These are phyloP conservation scores for Tokudaia tokunoshimensis DNA, from an alignment of 2,797 vertebrate genomes.

Conservation along the genomic window DNA sequence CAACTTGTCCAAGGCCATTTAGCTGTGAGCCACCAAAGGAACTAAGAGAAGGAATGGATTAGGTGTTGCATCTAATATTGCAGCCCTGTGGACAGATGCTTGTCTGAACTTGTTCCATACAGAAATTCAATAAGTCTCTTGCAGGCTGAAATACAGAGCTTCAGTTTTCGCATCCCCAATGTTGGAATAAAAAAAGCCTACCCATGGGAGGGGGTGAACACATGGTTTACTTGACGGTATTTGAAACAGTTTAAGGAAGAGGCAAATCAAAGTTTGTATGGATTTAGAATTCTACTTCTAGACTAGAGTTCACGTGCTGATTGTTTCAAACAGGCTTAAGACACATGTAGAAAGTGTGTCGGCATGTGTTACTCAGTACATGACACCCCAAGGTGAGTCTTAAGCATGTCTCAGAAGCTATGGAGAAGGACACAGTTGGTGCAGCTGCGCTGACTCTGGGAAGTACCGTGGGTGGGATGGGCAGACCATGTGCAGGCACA, in stretches of 20 bases:
- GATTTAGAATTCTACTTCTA: background rate
- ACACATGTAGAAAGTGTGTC: background rate
- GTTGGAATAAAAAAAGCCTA: background rate
- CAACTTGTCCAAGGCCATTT: conserved; percentile 31
- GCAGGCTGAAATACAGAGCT: background rate
- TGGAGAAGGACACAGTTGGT: background rate
- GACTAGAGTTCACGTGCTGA: background rate
- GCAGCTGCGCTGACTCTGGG: background rate
- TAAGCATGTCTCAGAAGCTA: background rate
- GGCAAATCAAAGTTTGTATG: background rate
- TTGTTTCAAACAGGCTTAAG: conserved; percentile 23
- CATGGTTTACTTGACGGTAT: background rate
- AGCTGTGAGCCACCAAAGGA: background rate
- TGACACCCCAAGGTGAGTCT: background rate
- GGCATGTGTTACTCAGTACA: background rate
- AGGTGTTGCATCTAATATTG: background rate
- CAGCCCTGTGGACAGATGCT: background rate
- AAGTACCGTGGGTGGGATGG: background rate
- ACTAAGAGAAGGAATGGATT: background rate
- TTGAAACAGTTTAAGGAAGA: conserved; percentile 10
- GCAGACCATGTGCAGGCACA: background rate
- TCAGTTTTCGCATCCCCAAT: conserved; percentile 32
- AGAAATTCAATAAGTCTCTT: background rate
- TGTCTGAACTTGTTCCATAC: background rate
- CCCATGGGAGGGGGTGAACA: background rate